Percentiles rank a stretch among this genome's conserved stretches.
These are phyloP conservation scores for Suillia variegata DNA, from an alignment of 2,888 invertebrate species.

Conservation along the genomic window DNA sequence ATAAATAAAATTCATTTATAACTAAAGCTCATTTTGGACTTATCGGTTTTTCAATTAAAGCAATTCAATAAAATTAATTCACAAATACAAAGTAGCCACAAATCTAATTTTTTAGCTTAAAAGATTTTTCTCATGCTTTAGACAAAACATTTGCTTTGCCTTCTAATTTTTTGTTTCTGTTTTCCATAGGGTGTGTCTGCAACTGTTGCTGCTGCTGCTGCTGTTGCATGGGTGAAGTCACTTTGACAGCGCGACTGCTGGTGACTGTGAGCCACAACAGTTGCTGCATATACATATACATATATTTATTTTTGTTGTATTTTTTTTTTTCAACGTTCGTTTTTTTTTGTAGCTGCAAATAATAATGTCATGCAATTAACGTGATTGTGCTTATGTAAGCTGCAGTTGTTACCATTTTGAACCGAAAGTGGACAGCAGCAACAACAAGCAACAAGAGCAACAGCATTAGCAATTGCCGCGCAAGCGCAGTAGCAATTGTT, in stretches of 20 bases:
- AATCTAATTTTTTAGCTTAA: too few species aligned
- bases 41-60: too few species aligned
- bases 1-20: too few species aligned
- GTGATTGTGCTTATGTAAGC: constrained; percentile 15
- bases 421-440: constrained; percentile 4
- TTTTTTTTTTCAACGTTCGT: neutral
- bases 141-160: neutral
- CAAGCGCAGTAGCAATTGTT: constrained; percentile 12
- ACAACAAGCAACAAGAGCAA: too few species aligned
- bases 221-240: neutral
- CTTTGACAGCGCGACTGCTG: neutral
- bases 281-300: neutral
- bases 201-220: neutral
- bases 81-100: too few species aligned
- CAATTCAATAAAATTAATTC: too few species aligned
- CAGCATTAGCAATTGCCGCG: constrained; percentile 6
- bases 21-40: too few species aligned
- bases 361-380: constrained; percentile 23
- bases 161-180: neutral
- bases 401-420: neutral
- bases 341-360: neutral
- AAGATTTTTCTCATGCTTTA: neutral
- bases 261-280: neutral
- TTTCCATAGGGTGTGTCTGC: neutral
- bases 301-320: neutral